phyloP scores from a whole-genome alignment of 2,888 invertebrate species.

The Fragum sueziense region DNA sequence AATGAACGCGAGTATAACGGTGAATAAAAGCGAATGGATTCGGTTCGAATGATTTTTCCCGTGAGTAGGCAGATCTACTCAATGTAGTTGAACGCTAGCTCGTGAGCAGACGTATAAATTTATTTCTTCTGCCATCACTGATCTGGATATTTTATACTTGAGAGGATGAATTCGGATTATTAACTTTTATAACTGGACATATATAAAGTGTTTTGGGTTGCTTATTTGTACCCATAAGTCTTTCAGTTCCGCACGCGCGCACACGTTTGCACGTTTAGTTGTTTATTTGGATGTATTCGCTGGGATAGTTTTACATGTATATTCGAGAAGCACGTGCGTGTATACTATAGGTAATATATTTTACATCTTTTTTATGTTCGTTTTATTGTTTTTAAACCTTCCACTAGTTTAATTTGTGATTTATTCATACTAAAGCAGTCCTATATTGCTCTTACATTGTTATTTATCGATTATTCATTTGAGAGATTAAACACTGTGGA shows the following conservation, averaged over 20 bases:
- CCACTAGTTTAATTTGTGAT: no score
- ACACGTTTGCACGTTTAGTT: background rate
- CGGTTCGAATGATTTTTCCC: background rate
- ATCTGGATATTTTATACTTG: no score
- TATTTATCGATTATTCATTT: no score
- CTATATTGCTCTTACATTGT: no score
- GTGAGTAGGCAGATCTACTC: no score
- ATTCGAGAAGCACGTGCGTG: background rate
- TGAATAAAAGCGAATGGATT: background rate
- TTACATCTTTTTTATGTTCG: background rate
- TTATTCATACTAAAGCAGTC: no score
- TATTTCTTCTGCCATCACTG: background rate
- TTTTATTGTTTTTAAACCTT: background rate
- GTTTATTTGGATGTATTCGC: background rate
- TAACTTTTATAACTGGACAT: background rate
- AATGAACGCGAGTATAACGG: constrained; percentile 9
- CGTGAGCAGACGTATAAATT: background rate
- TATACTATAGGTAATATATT: background rate
- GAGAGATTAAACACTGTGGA: no score
- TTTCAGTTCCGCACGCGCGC: constrained; percentile 1
- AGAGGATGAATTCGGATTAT: background rate
- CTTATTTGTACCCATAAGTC: background rate
- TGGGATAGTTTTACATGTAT: background rate
- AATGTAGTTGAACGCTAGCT: background rate
- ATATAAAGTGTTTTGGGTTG: constrained; percentile 1